phyloP scores from a whole-genome alignment of 2,888 invertebrate genomes.

The Spodoptera picta region DNA sequence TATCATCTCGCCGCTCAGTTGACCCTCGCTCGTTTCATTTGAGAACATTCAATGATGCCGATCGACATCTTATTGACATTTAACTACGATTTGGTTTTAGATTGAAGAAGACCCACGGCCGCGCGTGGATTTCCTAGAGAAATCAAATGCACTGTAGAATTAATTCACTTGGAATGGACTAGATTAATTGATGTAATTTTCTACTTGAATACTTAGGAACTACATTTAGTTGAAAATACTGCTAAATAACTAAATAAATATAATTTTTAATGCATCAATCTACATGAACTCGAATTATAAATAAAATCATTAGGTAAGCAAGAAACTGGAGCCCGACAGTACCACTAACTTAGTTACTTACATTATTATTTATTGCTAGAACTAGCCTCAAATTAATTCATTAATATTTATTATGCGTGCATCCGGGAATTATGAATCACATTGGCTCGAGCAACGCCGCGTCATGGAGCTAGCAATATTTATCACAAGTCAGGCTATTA shows the following conservation, averaged over 20 bases:
- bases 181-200: no score
- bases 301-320: constrained; percentile 4
- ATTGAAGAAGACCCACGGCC: constrained; percentile 3
- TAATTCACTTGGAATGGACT: no score
- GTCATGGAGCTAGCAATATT: constrained; percentile 30
- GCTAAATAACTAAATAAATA: no score
- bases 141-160: no score
- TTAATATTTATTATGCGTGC: constrained; percentile 69
- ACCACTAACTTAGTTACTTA: constrained; percentile 35
- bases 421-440: constrained; percentile 67
- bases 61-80: constrained; percentile 48
- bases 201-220: no score
- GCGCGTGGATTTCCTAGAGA: constrained; percentile 5
- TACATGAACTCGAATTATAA: background rate
- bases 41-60: constrained; percentile 43
- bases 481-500: constrained; percentile 31
- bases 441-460: constrained; percentile 10
- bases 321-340: constrained; percentile 12
- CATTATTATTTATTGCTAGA: constrained; percentile 45
- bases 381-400: constrained; percentile 50
- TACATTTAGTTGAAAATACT: no score
- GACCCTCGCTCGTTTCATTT: constrained; percentile 48
- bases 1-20: constrained; percentile 53
- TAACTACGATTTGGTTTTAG: constrained; percentile 39
- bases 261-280: no score